Base-by-base conservation (phyloP, 2,113 vertebrate genomes). In the Rallus limicola region DNA sequence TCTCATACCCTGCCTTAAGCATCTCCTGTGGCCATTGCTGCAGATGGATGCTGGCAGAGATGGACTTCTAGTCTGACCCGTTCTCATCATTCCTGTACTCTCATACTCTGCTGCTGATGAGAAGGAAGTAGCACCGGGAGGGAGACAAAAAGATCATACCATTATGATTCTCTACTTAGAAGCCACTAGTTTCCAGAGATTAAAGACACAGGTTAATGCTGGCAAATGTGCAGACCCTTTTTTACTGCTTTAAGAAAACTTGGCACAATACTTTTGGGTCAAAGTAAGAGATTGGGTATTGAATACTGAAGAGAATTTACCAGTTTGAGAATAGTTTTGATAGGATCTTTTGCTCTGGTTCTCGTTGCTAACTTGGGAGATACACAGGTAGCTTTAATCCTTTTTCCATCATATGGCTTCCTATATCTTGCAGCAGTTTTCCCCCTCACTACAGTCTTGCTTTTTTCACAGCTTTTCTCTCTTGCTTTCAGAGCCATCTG, bases 401-500 rank as follows among this genome's bases (percentile, higher is more conserved):
- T 91, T 89, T 92, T 76, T 55, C 74, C 40, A 76, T 84, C 69
- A 76, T 23, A n/a, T 1, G 9, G 21, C 72, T 88, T 60, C 38
- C 67, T 82, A 26, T 58, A 90, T 79, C 88, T 81, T 60, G 52
- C 80, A 93, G 64, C 53, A 91, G 1, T 95, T 90, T 74, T 83
- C 17, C 60, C 38, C 71, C 40, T 95, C 68, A 75, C 59, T 72
- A 72, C 21, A 74, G 76, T 86, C 93, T 97, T 93, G 71, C 69
- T 89, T 96, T 95, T 87, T 96, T 96, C 90, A 90, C 92, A 95
- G 93, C 65, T 96, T 95, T 86, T 94, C 82, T 71, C 80, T 93
- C 93, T 86, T 79, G 79, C 76, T 92, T 90, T 90, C 76, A 86
- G 76, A 95, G 88, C 93, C 96, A 97, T 96, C 92, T 97, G 96